phyloP scores from a whole-genome alignment of 2,888 invertebrate species.

The Drosophila stalkeri region DNA sequence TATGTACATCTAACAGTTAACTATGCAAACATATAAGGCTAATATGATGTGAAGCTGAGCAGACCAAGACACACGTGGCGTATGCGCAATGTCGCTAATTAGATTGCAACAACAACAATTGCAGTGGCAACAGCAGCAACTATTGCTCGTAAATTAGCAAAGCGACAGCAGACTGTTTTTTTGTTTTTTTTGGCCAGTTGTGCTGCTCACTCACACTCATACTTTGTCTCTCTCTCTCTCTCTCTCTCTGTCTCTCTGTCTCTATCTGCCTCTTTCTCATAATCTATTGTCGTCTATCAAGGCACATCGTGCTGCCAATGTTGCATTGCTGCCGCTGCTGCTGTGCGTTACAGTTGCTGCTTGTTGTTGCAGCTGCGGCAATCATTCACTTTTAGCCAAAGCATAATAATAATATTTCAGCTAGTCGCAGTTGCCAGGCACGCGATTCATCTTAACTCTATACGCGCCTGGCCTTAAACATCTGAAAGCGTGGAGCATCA shows the following conservation, averaged over 20 bases:
- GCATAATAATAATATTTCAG: constrained; percentile 80
- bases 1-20: constrained; percentile 62
- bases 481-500: not conserved
- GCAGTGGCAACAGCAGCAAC: constrained; percentile 28
- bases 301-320: constrained; percentile 72
- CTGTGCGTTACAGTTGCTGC: constrained; percentile 35
- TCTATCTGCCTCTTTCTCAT: constrained; percentile 30
- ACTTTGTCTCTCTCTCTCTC: constrained; percentile 19
- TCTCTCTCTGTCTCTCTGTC: constrained; percentile 12
- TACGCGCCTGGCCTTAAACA: constrained; percentile 6
- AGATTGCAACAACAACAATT: constrained; percentile 36
- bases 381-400: constrained; percentile 79
- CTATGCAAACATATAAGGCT: constrained; percentile 65
- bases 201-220: constrained; percentile 15
- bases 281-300: constrained; percentile 78
- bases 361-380: constrained; percentile 63
- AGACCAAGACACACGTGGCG: constrained; percentile 68
- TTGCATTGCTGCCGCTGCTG: constrained; percentile 43
- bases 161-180: constrained; percentile 44
- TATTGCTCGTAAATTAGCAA: constrained; percentile 53
- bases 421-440: constrained; percentile 78
- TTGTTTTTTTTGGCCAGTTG: constrained; percentile 19
- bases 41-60: constrained; percentile 51
- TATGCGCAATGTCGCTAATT: constrained; percentile 69
- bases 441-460: constrained; percentile 76